Base-by-base conservation (phyloP, 2,797 vertebrate genomes). In the Brachyalestes nurse region DNA sequence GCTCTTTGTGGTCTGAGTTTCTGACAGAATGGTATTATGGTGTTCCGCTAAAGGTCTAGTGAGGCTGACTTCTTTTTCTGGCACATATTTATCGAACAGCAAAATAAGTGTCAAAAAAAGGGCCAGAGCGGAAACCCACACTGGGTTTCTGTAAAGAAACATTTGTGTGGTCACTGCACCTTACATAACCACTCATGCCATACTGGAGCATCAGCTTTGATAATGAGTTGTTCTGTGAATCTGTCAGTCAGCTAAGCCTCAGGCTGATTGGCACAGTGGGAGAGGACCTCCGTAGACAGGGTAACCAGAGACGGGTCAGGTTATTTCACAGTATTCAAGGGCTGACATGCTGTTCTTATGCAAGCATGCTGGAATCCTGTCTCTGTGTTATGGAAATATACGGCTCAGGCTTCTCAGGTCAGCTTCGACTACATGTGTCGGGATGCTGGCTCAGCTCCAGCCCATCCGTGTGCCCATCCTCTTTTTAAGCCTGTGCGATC, bases 301-400 rank as follows among this genome's bases (percentile, higher is more conserved):
- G 78, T 80, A 76, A 82, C 72, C 78, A 21, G 34, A 19, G 77
- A 49, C 19, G 47, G 38, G 65, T 78, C 64, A 28, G 58, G 40
- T 34, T 75, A 64, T 80, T 80, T 76, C 66, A 61, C 65, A 72
- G 67, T 19, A 17, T 75, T 66, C 62, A 23, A 57, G 79, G 9
- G 34, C 79, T 85, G 81, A 81, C 79, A 42, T 40, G 53, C 65
- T 81, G 78, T 84, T 83, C 85, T 69, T 64, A 78, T 80, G 57
- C 84, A 60, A 76, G 64, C 66, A 64, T 76, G 16, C 10, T 77
- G 75, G 72, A 81, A 81, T 82, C 77, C 21, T 25, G 75, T 61
- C 70, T 77, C 69, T 84, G 83, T 80, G 83, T 80, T 81, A 55
- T 83, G 80, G 80, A 88, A 85, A 86, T 82, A 82, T 42, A 69